A percentile compares a stretch with the other conserved stretches of the same genome.
phyloP scores from a whole-genome alignment of 2,113 vertebrate genomes.

The Malaclemys terrapin region DNA sequence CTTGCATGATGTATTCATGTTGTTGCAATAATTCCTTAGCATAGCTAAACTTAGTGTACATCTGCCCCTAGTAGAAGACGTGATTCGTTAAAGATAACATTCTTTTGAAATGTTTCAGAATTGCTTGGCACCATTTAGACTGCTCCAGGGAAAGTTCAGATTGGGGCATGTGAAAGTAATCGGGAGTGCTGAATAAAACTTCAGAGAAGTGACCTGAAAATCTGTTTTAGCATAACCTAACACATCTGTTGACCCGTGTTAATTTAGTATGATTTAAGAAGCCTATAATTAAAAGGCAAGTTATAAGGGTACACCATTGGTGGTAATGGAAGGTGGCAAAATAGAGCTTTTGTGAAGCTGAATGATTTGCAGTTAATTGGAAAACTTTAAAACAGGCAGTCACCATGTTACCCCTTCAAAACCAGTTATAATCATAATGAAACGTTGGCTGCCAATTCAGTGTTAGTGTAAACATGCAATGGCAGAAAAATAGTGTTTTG shows the following conservation, averaged over 20 bases:
- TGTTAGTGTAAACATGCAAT: not conserved
- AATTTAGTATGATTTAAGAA: constrained; percentile 26
- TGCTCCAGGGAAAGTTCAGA: constrained; percentile 15
- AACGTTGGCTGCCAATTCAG: not conserved
- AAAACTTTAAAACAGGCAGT: not conserved
- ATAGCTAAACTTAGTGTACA: not conserved
- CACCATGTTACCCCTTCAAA: not conserved
- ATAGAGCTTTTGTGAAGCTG: not conserved
- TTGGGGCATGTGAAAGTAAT: constrained; percentile 44
- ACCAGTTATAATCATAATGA: not conserved
- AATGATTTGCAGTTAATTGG: not conserved
- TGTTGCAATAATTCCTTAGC: not conserved
- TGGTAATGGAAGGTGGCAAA: not conserved
- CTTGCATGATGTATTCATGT: not conserved
- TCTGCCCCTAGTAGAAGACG: not conserved
- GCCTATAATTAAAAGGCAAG: constrained; percentile 30
- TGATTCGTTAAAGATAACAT: not conserved
- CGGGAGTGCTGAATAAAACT: not conserved
- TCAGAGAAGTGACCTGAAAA: constrained; percentile 54
- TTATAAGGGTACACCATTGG: not conserved
- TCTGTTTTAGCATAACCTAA: not conserved
- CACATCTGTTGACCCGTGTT: constrained; percentile 13
- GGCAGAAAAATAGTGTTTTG: not conserved
- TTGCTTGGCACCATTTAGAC: not conserved
- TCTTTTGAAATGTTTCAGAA: constrained; percentile 22